phyloP scores from a whole-genome alignment of 2,797 vertebrate species.

The Myotis vivesi region DNA sequence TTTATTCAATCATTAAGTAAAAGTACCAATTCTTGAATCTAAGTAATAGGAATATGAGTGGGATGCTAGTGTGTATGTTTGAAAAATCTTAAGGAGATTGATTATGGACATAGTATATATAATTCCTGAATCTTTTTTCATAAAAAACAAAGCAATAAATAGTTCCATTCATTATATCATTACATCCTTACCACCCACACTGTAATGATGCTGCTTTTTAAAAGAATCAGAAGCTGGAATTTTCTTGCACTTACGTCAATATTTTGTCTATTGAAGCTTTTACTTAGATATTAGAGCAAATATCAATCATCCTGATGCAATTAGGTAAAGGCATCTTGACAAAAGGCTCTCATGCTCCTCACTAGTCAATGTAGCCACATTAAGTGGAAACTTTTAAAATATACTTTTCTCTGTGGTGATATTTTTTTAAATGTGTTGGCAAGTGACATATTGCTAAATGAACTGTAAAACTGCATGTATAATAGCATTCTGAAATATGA shows the following conservation, averaged over 20 bases:
- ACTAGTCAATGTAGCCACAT: not conserved
- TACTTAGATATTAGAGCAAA: not conserved
- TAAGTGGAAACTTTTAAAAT: not conserved
- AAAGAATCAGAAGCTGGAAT: not conserved
- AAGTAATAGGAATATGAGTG: not conserved
- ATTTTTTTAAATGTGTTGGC: not conserved
- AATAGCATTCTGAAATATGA: not conserved
- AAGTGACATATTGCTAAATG: not conserved
- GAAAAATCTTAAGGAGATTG: not conserved
- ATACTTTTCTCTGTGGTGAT: not conserved
- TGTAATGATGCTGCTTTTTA: not conserved
- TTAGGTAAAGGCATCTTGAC: not conserved
- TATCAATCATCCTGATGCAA: not conserved
- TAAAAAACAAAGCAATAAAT: not conserved
- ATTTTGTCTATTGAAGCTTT: not conserved
- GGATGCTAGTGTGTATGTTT: not conserved
- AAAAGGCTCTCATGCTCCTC: not conserved
- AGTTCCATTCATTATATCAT: not conserved
- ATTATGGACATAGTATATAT: not conserved
- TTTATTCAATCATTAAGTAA: fast-evolving
- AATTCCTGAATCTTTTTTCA: not conserved
- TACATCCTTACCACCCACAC: not conserved
- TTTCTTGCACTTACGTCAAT: constrained; percentile 28
- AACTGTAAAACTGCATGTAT: not conserved
- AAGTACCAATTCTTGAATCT: not conserved